Evolutionary conservation across 2,113 vertebrate species (phyloP), one percentile per base, ranked within the genome.

Genomic region (Gymnocephalus cernua): DNA sequence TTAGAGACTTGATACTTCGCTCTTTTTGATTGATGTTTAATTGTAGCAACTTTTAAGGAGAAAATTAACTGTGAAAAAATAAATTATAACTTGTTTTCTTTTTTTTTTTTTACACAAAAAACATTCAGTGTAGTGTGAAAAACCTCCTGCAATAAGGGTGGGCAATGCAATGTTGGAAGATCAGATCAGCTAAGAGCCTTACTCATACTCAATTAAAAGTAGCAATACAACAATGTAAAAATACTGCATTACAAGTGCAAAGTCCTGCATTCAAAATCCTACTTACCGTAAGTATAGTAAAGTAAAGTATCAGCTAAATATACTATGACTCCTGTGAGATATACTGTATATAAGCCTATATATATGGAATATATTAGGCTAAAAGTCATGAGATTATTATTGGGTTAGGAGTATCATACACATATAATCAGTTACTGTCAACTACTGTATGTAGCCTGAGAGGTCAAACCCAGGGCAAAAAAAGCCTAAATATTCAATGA

Each of bases 21-120:
- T 58, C 10, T 23, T 65, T 53, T 29, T 53, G 23, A 66, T 19
- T 32, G 4, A 53, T 58, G 23, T 76, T 68, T 21, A 56, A 38
- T 63, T 38, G 10, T 11, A 23, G 56, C 27, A 64, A 65, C 18
- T 64, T 77, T 77, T 59, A 58, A 51, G 13, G 3, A 48, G 32
- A 41, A 54, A 19, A 76, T 66, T 72, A 48, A 9, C 66, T 48
- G 38, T 25, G 45, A 61, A 19, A 44, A 32, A n/a, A 62, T 41
- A 21, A 19, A 35, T 29, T 21, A 21, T 21, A 21, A 19, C 5
- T 48, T 51, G 0, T 51, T 21, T 51, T 7, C 1, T 51, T 9
- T 3, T 50, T 8, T 3, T 50, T 8, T 13, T 32, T 51, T 18
- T 5, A 13, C 35, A 38, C 5, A 70, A 18, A 11, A 16, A 12